Evolutionary conservation across 2,797 vertebrate genomes (phyloP), one percentile per base, ranked within the genome.

Genomic region (Peromyscus melanophrys): DNA sequence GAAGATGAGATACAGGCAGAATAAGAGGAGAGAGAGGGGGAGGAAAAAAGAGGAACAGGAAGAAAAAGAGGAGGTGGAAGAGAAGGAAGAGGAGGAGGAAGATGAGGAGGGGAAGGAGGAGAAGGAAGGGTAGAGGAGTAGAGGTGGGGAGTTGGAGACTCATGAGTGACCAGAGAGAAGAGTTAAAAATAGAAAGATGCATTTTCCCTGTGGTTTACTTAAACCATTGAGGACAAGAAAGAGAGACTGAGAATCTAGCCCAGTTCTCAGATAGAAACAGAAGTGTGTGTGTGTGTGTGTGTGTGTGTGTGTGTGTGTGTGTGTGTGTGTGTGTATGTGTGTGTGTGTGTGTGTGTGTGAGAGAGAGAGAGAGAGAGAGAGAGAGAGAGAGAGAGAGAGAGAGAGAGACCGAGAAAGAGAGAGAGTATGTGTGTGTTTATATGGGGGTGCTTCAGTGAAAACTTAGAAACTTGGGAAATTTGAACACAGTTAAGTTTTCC

Each of bases 191-290:
- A 6, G 8, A 7, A 4, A 55, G 16, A 4, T 52, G 27, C 19
- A 43, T 69, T 90, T 89, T 73, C 11, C 34, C 9, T 81, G 37
- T 95, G 71, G 29, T n/a, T 61, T 57, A n/a, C 95, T 65, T 84
- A 84, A 69, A n/a, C n/a, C 63, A 88, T 49, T 55, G 43, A 55
- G 17, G 37, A 52, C 34, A 92, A 92, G 34, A 87, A 76, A 43
- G 49, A 61, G 65, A 75, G 55, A 40, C n/a, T 76, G 67, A 86
- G 9, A 71, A 49, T 14, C 6, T 25, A 65, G 3, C 59, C 6
- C 49, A n/a, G 16, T 34, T 80, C 40, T 80, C 52, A 78, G 17
- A 34, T 16, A 46, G 43, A 93, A 92, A 69, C 5, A 75, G 37
- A 69, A 84, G 85, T 29, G 52, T 55, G 77, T 57, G 31, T 80